Conservation (phyloP, 2,113 vertebrate genomes). For the Stomatorhinus ivindoensis region DNA sequence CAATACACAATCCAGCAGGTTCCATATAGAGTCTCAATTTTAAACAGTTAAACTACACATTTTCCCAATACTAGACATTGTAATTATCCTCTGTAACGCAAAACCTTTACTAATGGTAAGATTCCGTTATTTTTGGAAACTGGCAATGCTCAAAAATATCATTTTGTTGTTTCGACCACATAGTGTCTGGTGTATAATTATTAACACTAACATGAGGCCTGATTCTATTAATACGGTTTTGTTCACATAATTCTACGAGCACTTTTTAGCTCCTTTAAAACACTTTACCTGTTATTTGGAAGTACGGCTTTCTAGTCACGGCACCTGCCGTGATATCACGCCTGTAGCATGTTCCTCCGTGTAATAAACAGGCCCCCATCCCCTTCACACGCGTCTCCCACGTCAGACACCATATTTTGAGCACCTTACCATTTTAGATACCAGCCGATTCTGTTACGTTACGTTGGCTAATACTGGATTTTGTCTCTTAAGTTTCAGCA, state of each 20-base stretch:
- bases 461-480: not conserved
- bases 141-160: not conserved
- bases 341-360: not conserved
- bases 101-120: not conserved
- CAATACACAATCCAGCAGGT: not conserved
- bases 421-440: not conserved
- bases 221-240: not conserved
- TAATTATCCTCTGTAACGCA: not conserved
- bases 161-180: not conserved
- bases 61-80: not conserved
- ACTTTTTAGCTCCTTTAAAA: not conserved
- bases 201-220: not conserved
- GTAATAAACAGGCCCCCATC: not conserved
- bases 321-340: not conserved
- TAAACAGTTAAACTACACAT: not conserved
- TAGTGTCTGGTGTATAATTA: not conserved
- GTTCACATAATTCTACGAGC: not conserved
- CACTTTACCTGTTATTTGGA: not conserved
- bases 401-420: not conserved
- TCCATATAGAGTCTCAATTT: not conserved
- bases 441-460: not conserved
- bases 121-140: not conserved
- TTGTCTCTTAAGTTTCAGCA: not conserved
- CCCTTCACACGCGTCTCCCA: not conserved
- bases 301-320: not conserved